These are phyloP conservation scores for Dendrocopos noguchii DNA, from an alignment of 2,113 vertebrate genomes.

Conservation along the genomic window DNA sequence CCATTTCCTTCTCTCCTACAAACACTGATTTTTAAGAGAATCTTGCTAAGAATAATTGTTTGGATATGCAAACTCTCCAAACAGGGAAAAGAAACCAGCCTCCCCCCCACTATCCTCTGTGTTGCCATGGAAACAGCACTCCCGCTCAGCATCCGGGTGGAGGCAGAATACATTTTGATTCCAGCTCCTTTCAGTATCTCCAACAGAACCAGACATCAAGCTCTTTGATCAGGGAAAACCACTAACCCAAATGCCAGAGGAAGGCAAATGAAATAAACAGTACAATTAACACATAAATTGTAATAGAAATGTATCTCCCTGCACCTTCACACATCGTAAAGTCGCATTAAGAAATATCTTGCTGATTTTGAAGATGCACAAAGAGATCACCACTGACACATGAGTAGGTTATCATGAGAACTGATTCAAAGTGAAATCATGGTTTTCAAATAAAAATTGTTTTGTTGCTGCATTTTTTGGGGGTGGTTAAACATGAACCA, in stretches of 20 bases:
- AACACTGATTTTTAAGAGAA: neutral
- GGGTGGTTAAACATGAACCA: neutral
- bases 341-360: neutral
- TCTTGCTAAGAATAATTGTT: neutral
- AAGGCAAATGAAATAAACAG: neutral
- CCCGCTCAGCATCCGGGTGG: neutral
- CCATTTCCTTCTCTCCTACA: neutral
- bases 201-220: neutral
- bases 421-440: neutral
- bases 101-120: neutral
- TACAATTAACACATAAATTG: accelerated
- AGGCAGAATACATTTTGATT: conserved; percentile 37
- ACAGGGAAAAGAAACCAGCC: conserved; percentile 23
- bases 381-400: neutral
- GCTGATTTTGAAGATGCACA: neutral
- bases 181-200: conserved; percentile 23
- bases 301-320: neutral
- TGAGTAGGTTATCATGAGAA: neutral
- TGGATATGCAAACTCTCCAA: conserved; percentile 32
- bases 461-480: neutral
- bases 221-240: neutral
- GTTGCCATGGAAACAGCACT: conserved; percentile 74
- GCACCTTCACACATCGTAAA: neutral
- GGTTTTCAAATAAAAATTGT: neutral
- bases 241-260: neutral